Base-by-base conservation (phyloP, 2,113 vertebrate genomes). In the Dermatemys mawii region DNA sequence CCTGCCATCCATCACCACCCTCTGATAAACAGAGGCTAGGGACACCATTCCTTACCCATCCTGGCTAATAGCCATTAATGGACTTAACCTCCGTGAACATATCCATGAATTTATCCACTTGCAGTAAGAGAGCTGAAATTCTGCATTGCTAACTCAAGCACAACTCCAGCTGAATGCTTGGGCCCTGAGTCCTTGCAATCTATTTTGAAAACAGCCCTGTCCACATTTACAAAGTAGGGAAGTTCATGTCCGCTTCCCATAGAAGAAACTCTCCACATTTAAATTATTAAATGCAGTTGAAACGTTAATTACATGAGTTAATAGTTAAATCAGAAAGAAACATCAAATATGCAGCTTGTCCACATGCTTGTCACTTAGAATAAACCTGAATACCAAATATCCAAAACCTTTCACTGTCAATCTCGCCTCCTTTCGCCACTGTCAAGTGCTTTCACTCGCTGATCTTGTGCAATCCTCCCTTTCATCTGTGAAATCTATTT, bases 401-500 rank as follows among this genome's bases (percentile, higher is more conserved):
- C 92, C 75, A 26, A 88, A 86, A 84, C 1, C 6, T 57, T 93
- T 92, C 32, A 22, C 75, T 75, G 57, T 44, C 54, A 32, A 86
- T n/a, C n/a, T 87, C 46, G 16, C 12, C n/a, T 54, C 81, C 32
- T 84, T 51, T 87, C 55, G 86, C 46, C 54, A 50, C 55, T 73
- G n/a, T 90, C 75, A 87, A 51, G 35, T 81, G 3, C 21, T 79
- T 97, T 93, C 22, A 63, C 53, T 81, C 92, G 21, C 70, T 96
- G 53, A n/a, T n/a, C 85, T 87, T 94, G 81, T 96, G 60, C 57
- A 54, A 83, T 92, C 96, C 81, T 44, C 63, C 8, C 8, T 85
- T 91, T 29, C 70, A 91, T 80, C 41, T 88, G 67, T 80, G 79
- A 90, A 95, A 90, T 92, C 54, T 88, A 90, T 83, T 91, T 89